Conservation (phyloP, 2,797 vertebrate species). For the Mormyrops boulengeri region DNA sequence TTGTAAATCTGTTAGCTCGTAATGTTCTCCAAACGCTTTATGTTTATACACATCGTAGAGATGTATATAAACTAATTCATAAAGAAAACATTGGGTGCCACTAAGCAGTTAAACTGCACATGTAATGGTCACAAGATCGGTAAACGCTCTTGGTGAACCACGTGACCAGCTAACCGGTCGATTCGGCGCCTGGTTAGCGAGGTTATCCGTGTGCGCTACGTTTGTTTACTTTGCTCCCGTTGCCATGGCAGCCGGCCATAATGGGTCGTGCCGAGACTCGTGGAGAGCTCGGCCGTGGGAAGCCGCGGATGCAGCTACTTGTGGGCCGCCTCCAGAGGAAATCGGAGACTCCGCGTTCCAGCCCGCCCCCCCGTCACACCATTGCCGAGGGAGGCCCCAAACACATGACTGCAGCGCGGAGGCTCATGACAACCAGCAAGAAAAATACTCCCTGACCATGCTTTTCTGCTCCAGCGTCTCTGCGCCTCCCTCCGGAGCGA, state of each 20-base stretch:
- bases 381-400: not conserved
- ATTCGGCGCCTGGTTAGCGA: not conserved
- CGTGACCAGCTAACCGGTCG: not conserved
- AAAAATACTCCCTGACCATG: not conserved
- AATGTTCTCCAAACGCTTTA: not conserved
- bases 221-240: not conserved
- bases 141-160: not conserved
- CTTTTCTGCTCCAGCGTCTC: not conserved
- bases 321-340: not conserved
- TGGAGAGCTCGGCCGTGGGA: not conserved
- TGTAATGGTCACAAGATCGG: not conserved
- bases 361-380: not conserved
- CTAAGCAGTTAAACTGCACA: not conserved
- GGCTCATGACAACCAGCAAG: not conserved
- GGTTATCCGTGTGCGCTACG: not conserved
- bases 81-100: not conserved
- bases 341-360: not conserved
- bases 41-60: not conserved
- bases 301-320: not conserved
- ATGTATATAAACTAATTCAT: not conserved
- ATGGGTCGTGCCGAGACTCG: not conserved
- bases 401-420: not conserved
- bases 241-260: not conserved
- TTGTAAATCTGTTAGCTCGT: not conserved
- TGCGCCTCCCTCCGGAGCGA: not conserved